Percentiles rank a stretch among this genome's conserved stretches.
Conservation (phyloP, 2,888 invertebrate genomes). For the Ennomos fuscantarius region DNA sequence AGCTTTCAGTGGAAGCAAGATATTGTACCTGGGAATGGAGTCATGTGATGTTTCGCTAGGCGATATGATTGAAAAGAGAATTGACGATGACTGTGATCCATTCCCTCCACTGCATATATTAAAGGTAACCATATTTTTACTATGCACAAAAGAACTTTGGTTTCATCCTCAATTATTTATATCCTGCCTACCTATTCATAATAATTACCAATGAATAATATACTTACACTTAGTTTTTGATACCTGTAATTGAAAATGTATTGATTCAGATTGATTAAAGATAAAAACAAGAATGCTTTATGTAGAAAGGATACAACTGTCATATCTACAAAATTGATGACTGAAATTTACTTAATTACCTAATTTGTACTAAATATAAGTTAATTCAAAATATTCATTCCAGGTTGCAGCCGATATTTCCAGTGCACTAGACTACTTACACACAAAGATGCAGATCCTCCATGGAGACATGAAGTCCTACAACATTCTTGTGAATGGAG, state of each 20-base stretch:
- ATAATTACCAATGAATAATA: too few species aligned
- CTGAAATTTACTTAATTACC: too few species aligned
- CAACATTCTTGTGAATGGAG: slow-evolving; percentile 91
- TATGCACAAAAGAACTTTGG: too few species aligned
- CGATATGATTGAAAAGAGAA: slow-evolving; percentile 89
- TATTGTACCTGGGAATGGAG: slow-evolving; percentile 91
- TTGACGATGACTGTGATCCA: slow-evolving; percentile 84
- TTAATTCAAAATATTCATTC: slow-evolving; percentile 8
- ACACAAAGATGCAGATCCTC: slow-evolving; percentile 88
- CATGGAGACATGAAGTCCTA: slow-evolving; percentile 95
- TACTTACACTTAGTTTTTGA: too few species aligned
- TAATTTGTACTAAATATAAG: neutral
- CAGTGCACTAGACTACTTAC: slow-evolving; percentile 91
- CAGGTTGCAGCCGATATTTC: slow-evolving; percentile 88
- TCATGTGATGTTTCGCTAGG: slow-evolving; percentile 90
- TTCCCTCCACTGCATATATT: slow-evolving; percentile 87
- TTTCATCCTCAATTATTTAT: too few species aligned
- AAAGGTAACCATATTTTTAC: slow-evolving; percentile 65
- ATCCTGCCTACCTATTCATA: too few species aligned
- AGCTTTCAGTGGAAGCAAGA: slow-evolving; percentile 79
- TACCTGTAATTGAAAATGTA: too few species aligned
- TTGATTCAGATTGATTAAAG: too few species aligned
- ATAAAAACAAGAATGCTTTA: too few species aligned
- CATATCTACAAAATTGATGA: too few species aligned
- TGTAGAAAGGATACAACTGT: too few species aligned